phyloP scores from a whole-genome alignment of 2,113 vertebrate species.

The Gavialis gangeticus region DNA sequence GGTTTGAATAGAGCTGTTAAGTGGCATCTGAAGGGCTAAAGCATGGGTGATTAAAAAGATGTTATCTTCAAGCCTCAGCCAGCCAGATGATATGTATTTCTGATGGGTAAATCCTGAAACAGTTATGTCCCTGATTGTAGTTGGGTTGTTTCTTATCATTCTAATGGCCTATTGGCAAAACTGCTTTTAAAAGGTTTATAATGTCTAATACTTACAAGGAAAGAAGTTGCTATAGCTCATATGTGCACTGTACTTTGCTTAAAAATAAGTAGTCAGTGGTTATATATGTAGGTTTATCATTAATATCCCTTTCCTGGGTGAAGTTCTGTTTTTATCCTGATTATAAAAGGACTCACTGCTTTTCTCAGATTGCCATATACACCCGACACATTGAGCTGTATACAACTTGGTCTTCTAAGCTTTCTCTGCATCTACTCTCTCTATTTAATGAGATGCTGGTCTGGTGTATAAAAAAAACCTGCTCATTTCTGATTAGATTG shows the following conservation, averaged over 20 bases:
- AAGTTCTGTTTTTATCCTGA: not conserved
- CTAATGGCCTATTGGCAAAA: constrained; percentile 19
- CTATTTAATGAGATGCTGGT: not conserved
- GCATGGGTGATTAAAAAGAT: constrained; percentile 62
- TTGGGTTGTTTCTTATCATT: constrained; percentile 35
- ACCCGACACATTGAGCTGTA: not conserved
- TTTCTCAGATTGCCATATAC: not conserved
- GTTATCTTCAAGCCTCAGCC: constrained; percentile 22
- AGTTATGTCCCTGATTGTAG: constrained; percentile 15
- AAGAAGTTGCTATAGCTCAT: not conserved
- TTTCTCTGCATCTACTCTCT: not conserved
- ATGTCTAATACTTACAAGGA: constrained; percentile 29
- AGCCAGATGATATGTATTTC: constrained; percentile 44
- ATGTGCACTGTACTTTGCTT: not conserved
- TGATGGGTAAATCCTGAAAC: constrained; percentile 44
- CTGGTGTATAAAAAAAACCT: not conserved
- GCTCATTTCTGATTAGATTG: not conserved
- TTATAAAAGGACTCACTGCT: not conserved
- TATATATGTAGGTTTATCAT: constrained; percentile 3
- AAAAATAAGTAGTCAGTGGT: constrained; percentile 59
- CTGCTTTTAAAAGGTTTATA: constrained; percentile 21
- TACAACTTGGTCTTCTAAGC: not conserved
- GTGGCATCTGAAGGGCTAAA: constrained; percentile 43
- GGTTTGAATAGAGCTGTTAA: constrained; percentile 48
- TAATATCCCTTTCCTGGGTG: constrained; percentile 24